Percentiles rank a stretch among this genome's conserved stretches.
These are phyloP conservation scores for Solea solea DNA, from an alignment of 2,113 vertebrate species.

Conservation along the genomic window DNA sequence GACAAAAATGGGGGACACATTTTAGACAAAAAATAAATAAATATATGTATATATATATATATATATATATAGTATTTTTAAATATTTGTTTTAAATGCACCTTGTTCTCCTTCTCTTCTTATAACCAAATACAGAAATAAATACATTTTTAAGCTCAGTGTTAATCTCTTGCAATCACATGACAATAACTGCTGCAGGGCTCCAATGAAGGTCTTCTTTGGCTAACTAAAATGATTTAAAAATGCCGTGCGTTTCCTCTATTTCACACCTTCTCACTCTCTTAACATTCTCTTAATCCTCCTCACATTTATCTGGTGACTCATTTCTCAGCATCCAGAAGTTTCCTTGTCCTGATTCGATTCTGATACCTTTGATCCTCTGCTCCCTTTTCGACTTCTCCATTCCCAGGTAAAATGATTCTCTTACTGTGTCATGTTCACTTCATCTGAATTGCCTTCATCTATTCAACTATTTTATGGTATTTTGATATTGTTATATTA, in stretches of 20 bases:
- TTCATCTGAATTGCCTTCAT: background rate
- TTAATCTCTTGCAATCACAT: background rate
- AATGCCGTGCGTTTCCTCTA: slow-evolving; percentile 26
- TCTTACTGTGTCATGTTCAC: background rate
- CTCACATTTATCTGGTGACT: background rate
- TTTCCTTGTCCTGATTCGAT: background rate
- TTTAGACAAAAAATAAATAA: no score
- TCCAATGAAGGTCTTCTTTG: background rate
- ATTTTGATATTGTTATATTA: no score
- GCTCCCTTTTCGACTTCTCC: background rate
- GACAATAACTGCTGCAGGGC: background rate
- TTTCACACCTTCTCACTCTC: slow-evolving; percentile 1
- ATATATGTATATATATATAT: no score
- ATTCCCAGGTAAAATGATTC: background rate
- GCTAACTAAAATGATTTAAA: slow-evolving; percentile 7
- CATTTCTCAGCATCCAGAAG: background rate
- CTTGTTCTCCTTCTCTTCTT: background rate
- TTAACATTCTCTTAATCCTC: background rate
- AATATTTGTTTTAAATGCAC: no score
- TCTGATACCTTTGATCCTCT: background rate
- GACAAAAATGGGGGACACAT: no score
- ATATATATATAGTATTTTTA: no score
- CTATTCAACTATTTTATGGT: no score
- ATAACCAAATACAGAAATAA: background rate
- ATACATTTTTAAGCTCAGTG: background rate